phyloP scores from a whole-genome alignment of 2,113 vertebrate species.

The Oryzias celebensis region DNA sequence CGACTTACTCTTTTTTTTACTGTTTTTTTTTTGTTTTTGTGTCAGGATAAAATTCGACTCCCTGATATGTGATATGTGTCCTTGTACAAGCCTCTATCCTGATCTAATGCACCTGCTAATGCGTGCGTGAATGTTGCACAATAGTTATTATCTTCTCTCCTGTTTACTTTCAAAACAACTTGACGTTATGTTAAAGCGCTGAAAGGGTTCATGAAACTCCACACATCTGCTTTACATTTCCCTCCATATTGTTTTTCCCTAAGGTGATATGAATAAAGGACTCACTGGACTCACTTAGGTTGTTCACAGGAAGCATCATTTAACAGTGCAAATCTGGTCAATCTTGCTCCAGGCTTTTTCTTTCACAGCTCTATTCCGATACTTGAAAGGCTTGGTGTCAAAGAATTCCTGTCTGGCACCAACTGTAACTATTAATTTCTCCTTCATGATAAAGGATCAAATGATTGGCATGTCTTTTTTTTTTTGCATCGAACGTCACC shows the following conservation, averaged over 20 bases:
- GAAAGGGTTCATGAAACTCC: background rate
- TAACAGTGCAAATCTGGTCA: too few species aligned
- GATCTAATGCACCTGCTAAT: conserved; percentile 53
- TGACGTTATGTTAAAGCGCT: conserved; percentile 10
- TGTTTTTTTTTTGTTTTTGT: conserved; percentile 50
- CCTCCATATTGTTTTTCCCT: background rate
- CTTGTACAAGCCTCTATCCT: conserved; percentile 25
- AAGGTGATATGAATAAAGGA: background rate
- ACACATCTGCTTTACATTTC: conserved; percentile 3
- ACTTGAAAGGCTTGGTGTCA: too few species aligned
- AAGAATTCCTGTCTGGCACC: too few species aligned
- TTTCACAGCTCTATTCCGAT: too few species aligned
- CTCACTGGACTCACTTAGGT: too few species aligned
- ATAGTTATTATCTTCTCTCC: conserved; percentile 15
- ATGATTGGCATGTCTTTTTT: too few species aligned
- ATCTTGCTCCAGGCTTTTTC: too few species aligned
- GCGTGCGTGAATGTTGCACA: conserved; percentile 2
- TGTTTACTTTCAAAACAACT: conserved; percentile 45
- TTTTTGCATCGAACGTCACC: too few species aligned
- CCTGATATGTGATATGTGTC: conserved; percentile 40
- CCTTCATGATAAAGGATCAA: too few species aligned
- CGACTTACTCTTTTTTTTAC: conserved; percentile 35
- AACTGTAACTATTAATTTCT: too few species aligned
- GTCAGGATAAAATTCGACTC: conserved; percentile 52
- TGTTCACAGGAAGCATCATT: too few species aligned